phyloP scores from a whole-genome alignment of 2,113 vertebrate species.

The Cyanistes caeruleus region DNA sequence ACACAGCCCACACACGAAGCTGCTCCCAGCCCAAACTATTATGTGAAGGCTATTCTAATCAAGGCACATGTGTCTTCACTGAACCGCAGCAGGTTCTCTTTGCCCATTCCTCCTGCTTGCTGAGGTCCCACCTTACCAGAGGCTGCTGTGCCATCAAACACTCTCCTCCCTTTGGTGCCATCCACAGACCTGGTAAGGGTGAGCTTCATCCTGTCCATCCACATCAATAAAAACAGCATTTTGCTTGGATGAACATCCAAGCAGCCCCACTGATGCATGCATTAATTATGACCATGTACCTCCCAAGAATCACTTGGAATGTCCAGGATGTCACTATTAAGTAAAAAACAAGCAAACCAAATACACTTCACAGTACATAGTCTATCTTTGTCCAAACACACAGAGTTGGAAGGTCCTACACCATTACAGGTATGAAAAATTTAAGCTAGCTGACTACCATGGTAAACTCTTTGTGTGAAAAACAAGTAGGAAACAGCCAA shows the following conservation, averaged over 20 bases:
- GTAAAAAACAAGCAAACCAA: neutral
- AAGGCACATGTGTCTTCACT: rapidly evolving
- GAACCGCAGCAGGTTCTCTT: neutral
- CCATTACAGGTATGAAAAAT: neutral
- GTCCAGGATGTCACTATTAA: neutral
- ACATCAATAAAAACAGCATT: neutral
- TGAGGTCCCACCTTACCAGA: neutral
- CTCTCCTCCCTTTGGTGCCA: neutral
- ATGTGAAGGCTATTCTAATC: neutral
- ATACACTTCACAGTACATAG: neutral
- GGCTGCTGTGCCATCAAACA: neutral
- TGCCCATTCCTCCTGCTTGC: neutral
- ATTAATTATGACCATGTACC: neutral
- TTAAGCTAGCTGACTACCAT: neutral
- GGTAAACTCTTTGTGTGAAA: neutral
- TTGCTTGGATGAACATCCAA: neutral
- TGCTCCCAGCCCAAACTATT: neutral
- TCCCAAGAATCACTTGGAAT: neutral
- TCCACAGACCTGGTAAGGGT: neutral
- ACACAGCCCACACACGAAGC: neutral
- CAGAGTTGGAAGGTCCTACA: neutral
- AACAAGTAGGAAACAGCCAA: neutral
- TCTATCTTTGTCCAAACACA: neutral
- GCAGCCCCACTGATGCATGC: neutral
- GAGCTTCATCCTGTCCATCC: neutral